Conservation (phyloP, 2,888 invertebrate genomes). For the Boloria selene region DNA sequence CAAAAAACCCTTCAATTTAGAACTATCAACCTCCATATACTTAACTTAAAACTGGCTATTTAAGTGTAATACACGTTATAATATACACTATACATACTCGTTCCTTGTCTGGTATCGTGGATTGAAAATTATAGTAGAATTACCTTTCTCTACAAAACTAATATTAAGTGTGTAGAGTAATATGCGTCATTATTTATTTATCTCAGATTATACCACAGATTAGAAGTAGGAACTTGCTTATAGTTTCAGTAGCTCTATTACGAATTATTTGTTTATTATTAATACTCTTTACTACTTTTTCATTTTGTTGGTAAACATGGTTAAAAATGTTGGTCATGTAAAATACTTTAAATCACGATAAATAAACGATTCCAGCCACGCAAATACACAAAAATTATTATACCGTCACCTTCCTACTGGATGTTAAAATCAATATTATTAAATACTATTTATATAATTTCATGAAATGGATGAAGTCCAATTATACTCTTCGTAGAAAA, state of each 20-base stretch:
- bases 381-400: too few relatives aligned
- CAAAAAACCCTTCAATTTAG: constrained; percentile 7
- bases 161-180: constrained; percentile 14
- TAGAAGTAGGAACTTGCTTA: background rate
- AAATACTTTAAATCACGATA: too few relatives aligned
- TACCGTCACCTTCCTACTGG: too few relatives aligned
- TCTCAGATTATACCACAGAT: background rate
- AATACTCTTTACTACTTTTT: too few relatives aligned
- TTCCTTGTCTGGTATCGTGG: constrained; percentile 11
- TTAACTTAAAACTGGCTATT: constrained; percentile 17
- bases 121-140: constrained; percentile 22
- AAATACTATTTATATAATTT: too few relatives aligned
- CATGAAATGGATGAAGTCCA: too few relatives aligned
- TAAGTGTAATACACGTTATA: constrained; percentile 18
- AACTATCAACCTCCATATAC: constrained; percentile 9
- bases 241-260: background rate
- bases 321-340: too few relatives aligned
- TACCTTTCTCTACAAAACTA: constrained; percentile 22
- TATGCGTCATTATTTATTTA: constrained; percentile 9
- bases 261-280: too few relatives aligned
- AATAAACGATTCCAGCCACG: too few relatives aligned
- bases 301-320: too few relatives aligned
- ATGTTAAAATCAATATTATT: too few relatives aligned
- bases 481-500: too few relatives aligned
- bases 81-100: constrained; percentile 4